Evolutionary conservation across 2,113 vertebrate species (phyloP).

Genomic region (Ptilonorhynchus violaceus): DNA sequence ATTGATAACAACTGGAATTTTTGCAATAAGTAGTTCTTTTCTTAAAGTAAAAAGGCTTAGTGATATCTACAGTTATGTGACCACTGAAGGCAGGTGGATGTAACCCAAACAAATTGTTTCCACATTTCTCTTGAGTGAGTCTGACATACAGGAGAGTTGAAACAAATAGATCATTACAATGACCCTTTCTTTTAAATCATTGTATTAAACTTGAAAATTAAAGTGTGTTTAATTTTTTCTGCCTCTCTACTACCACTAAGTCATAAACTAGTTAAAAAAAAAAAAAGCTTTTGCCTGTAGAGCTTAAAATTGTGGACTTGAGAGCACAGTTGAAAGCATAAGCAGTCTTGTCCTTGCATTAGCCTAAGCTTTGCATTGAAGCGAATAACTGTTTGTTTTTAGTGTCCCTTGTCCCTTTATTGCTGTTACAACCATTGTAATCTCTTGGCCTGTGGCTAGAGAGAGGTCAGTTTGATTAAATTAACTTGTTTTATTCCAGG

Average conservation of each 20-base stretch:
- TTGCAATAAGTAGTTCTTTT: background rate
- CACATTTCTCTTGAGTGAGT: background rate
- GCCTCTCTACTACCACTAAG: background rate
- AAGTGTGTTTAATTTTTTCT: background rate
- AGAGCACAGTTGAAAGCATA: background rate
- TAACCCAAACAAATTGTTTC: background rate
- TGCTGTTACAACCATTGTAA: slow-evolving; percentile 24
- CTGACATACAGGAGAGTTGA: background rate
- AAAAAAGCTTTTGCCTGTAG: background rate
- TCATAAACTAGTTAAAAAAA: background rate
- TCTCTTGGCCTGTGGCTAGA: slow-evolving; percentile 40
- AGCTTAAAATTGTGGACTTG: background rate
- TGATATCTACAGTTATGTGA: background rate
- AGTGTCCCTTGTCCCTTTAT: slow-evolving; percentile 10
- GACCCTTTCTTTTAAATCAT: background rate
- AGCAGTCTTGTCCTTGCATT: background rate
- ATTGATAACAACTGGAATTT: background rate
- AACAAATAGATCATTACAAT: background rate
- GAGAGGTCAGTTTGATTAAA: slow-evolving; percentile 66
- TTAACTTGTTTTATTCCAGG: slow-evolving; percentile 75
- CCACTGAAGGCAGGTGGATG: background rate
- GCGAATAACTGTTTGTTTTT: background rate
- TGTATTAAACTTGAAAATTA: background rate
- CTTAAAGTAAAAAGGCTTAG: background rate
- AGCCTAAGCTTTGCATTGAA: background rate